Evolutionary conservation across 2,888 invertebrate genomes (phyloP), one percentile per base, ranked within the genome.

Genomic region (Synergus japonicus): DNA sequence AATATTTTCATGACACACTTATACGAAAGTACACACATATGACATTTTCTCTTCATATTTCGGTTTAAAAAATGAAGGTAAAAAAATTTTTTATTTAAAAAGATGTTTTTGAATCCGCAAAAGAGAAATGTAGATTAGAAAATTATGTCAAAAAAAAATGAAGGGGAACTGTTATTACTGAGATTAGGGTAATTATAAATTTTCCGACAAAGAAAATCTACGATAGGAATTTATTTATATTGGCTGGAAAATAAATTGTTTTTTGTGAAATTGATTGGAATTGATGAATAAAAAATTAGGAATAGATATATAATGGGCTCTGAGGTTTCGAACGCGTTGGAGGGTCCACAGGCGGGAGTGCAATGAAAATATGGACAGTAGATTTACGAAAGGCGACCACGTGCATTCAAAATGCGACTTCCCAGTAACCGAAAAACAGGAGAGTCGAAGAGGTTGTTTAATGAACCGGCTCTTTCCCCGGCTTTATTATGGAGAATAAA

Each of bases 401-500:
- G 91, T 92, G 92, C 91, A 91, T 91, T 91, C 91, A 89, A 90
- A 91, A 89, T 86, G 86, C 87, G 87, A 89, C 89, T 90, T 88
- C 87, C 82, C 78, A 65, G 46, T 83, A 84, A 49, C 79, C 83
- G 89, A 89, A 78, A 64, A 37, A 29, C 87, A 90, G 81, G 83
- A 88, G 12, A 7, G 0, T 1, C 37, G 9, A 77, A 76, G 78
- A 85, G 80, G 66, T 78, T 0, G 78, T 37, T 37, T 5, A 37
- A 5, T 7, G 5, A 37, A 37, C 37, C 37, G 37, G 37, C 37
- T 37, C 37, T 37, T 37, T 37, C 37, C 37, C 37, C 37, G 37
- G 4, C 37, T 37, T 37, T 37, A 37, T 37, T 37, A 37, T 37
- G 37, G 37, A 37, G 37, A 37, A 37, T 37, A 5, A 37, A 7